These are phyloP conservation scores for Hedya salicella DNA, from an alignment of 2,888 invertebrate genomes.

Conservation along the genomic window DNA sequence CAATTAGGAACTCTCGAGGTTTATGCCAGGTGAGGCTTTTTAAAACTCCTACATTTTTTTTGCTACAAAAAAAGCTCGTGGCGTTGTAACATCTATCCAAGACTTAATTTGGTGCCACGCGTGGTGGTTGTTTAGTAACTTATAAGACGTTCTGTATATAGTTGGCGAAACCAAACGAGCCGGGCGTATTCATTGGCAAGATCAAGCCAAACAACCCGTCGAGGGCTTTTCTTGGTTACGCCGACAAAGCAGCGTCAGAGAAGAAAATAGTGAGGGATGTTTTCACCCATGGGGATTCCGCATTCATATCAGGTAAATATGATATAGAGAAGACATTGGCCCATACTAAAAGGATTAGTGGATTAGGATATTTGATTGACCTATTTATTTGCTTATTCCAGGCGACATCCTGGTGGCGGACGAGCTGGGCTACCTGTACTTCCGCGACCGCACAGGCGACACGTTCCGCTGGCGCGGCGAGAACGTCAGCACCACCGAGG, in stretches of 20 bases:
- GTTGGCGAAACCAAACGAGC: slow-evolving; percentile 90
- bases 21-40: slow-evolving; percentile 87
- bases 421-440: slow-evolving; percentile 96
- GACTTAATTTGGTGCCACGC: not conserved
- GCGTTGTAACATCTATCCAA: too few relatives aligned
- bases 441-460: slow-evolving; percentile 98
- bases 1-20: slow-evolving; percentile 94
- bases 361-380: too few relatives aligned
- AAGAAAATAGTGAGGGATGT: slow-evolving; percentile 97
- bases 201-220: slow-evolving; percentile 96
- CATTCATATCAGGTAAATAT: slow-evolving; percentile 93
- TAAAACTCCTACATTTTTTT: not conserved
- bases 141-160: slow-evolving; percentile 52
- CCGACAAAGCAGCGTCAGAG: slow-evolving; percentile 95
- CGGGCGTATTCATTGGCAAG: slow-evolving; percentile 99
- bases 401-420: slow-evolving; percentile 96
- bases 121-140: not conserved
- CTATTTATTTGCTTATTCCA: slow-evolving; percentile 58
- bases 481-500: slow-evolving; percentile 99
- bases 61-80: not conserved
- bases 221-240: slow-evolving; percentile 97
- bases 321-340: not conserved
- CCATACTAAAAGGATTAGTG: too few relatives aligned
- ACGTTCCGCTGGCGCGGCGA: slow-evolving; percentile 99
- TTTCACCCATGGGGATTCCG: slow-evolving; percentile 95